Conservation (phyloP, 2,888 invertebrate species). For the Fragum sueziense region DNA sequence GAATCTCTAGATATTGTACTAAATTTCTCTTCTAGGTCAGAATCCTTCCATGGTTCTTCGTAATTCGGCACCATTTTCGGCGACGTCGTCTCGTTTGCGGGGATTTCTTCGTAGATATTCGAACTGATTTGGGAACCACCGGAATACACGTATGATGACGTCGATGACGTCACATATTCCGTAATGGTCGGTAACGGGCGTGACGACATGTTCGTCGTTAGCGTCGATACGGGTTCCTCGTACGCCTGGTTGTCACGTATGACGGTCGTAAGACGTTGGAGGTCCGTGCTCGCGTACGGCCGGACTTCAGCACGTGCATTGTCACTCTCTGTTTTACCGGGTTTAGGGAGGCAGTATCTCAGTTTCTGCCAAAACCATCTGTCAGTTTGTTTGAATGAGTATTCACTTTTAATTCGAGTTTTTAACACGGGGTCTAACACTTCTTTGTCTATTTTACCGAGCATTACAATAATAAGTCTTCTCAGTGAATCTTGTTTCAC, state of each 20-base stretch:
- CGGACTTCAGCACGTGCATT: slow-evolving; percentile 50
- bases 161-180: slow-evolving; percentile 44
- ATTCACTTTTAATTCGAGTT: slow-evolving; percentile 92
- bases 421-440: slow-evolving; percentile 91
- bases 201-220: slow-evolving; percentile 17
- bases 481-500: slow-evolving; percentile 47
- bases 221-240: slow-evolving; percentile 48
- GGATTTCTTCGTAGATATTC: slow-evolving; percentile 60
- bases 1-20: slow-evolving; percentile 16
- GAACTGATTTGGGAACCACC: slow-evolving; percentile 45
- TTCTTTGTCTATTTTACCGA: slow-evolving; percentile 42
- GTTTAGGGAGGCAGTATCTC: slow-evolving; percentile 89
- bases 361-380: slow-evolving; percentile 97
- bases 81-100: slow-evolving; percentile 22
- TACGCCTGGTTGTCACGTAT: slow-evolving; percentile 55
- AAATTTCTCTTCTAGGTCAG: slow-evolving; percentile 7
- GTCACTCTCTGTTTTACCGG: slow-evolving; percentile 38
- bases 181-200: slow-evolving; percentile 46
- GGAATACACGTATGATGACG: slow-evolving; percentile 29
- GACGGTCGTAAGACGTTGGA: slow-evolving; percentile 31
- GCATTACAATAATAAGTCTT: slow-evolving; percentile 41
- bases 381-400: slow-evolving; percentile 93
- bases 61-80: slow-evolving; percentile 24
- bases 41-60: slow-evolving; percentile 48
- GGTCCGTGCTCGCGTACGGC: slow-evolving; percentile 54